phyloP scores from a whole-genome alignment of 2,797 vertebrate species.

The Sarcophilus harrisii region DNA sequence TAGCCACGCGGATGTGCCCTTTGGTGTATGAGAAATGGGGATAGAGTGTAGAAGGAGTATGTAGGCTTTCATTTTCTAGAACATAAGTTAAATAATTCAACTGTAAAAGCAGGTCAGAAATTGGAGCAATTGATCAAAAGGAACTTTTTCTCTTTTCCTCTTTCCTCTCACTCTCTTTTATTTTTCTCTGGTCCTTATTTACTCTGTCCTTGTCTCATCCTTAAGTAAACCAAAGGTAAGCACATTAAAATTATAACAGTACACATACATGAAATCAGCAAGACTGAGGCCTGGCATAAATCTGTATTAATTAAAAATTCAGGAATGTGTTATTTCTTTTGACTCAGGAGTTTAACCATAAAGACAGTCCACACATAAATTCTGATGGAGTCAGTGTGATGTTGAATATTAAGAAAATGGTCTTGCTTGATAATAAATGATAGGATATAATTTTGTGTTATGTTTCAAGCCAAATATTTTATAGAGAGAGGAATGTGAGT shows the following conservation, averaged over 20 bases:
- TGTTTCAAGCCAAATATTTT: background rate
- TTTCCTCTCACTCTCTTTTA: background rate
- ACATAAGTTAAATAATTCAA: background rate
- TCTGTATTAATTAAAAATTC: slow-evolving; percentile 34
- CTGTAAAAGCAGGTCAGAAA: background rate
- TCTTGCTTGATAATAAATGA: background rate
- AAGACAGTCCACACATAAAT: background rate
- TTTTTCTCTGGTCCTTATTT: background rate
- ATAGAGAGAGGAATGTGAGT: background rate
- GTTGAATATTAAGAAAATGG: background rate
- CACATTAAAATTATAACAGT: background rate
- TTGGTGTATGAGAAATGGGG: background rate
- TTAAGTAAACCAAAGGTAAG: background rate
- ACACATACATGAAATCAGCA: background rate
- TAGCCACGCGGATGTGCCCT: background rate
- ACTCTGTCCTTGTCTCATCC: slow-evolving; percentile 22
- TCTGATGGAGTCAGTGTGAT: background rate
- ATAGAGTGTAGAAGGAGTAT: background rate
- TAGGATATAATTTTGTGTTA: background rate
- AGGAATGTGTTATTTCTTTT: slow-evolving; percentile 39
- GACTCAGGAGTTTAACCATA: slow-evolving; percentile 31
- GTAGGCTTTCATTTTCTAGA: background rate
- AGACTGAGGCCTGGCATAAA: background rate
- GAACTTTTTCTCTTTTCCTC: background rate
- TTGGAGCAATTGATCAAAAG: background rate